Evolutionary conservation across 2,888 invertebrate genomes (phyloP).

Genomic region (Andricus curvator): DNA sequence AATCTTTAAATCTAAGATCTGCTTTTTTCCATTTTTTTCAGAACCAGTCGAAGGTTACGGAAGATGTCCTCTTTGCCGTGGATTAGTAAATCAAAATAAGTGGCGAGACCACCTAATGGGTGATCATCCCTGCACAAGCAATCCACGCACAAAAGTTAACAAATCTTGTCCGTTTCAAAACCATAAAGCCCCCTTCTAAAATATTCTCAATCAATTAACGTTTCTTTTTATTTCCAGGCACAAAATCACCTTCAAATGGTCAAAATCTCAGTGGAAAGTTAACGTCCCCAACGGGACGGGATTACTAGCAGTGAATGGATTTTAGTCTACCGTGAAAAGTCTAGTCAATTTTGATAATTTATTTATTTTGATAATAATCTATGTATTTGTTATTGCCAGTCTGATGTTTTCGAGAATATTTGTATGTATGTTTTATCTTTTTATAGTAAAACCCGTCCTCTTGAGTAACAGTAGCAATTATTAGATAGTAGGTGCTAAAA

Average conservation of each 20-base stretch:
- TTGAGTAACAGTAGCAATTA: conserved; percentile 48
- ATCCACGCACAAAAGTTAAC: conserved; percentile 71
- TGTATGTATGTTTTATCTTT: conserved; percentile 62
- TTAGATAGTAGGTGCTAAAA: conserved; percentile 27
- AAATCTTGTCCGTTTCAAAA: conserved; percentile 68
- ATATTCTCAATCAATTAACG: neutral
- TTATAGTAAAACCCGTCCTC: conserved; percentile 70
- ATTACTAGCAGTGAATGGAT: conserved; percentile 68
- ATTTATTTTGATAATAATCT: conserved; percentile 54
- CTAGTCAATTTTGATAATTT: conserved; percentile 65
- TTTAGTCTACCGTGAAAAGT: conserved; percentile 58
- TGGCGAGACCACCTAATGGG: conserved; percentile 91
- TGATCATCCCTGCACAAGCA: conserved; percentile 78
- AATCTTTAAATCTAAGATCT: neutral
- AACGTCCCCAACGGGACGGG: conserved; percentile 72
- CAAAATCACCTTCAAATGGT: conserved; percentile 74
- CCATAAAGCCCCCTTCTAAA: neutral
- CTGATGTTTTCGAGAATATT: conserved; percentile 68
- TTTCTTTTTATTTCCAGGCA: conserved; percentile 63
- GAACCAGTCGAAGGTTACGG: conserved; percentile 83
- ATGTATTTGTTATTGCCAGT: conserved; percentile 56
- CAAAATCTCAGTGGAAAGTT: conserved; percentile 72
- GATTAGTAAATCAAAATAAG: conserved; percentile 88
- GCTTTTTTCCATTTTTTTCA: conserved; percentile 61
- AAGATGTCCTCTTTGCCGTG: conserved; percentile 92